Percentiles rank a stretch among this genome's conserved stretches.
Conservation (phyloP, 2,113 vertebrate species). For the Ceyx margarethae region DNA sequence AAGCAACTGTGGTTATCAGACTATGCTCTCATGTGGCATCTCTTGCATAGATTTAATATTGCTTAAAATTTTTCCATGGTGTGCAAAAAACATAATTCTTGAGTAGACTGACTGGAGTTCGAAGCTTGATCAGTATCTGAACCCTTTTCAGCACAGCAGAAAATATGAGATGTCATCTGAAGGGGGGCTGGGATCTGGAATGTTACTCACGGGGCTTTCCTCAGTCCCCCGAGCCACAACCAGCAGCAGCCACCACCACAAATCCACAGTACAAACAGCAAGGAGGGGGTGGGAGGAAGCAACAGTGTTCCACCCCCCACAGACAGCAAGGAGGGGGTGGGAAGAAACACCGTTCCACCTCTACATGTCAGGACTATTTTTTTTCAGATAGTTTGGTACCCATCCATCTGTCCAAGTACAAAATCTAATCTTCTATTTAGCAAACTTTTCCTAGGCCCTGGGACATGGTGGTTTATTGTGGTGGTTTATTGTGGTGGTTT, state of each 20-base stretch:
- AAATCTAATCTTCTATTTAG: neutral
- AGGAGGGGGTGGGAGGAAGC: neutral
- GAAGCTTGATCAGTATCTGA: neutral
- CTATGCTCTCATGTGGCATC: neutral
- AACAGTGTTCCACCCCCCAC: neutral
- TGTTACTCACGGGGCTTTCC: neutral
- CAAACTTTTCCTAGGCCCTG: neutral
- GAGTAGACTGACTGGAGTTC: neutral
- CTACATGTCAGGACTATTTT: neutral
- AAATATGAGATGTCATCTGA: neutral
- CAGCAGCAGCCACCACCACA: neutral
- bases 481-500: neutral
- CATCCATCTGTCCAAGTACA: neutral
- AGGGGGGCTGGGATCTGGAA: neutral
- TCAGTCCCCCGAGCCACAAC: neutral
- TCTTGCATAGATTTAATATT: neutral
- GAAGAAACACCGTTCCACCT: neutral
- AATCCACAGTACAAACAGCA: rapidly evolving
- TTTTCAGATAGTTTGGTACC: neutral
- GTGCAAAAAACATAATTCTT: neutral
- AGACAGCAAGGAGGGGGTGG: neutral
- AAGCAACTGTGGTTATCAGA: neutral
- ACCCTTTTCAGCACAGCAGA: neutral
- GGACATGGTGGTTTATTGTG: rapidly evolving
- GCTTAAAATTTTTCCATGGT: neutral